Evolutionary conservation across 2,888 invertebrate genomes (phyloP), one percentile per base, ranked within the genome.

Genomic region (Drosophila paucipuncta): DNA sequence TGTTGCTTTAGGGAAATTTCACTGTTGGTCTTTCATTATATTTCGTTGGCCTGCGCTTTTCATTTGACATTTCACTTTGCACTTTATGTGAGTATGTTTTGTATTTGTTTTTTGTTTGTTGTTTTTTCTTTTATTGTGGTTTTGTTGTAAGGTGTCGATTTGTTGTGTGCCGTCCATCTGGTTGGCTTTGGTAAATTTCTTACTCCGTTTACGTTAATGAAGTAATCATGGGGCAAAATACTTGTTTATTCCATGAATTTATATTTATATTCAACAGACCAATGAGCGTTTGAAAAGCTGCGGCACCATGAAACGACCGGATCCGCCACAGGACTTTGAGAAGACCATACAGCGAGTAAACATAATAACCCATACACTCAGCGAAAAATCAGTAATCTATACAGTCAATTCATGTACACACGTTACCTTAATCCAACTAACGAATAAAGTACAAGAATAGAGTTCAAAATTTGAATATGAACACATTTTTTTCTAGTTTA

Each of bases 291-390:
- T 93, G 53, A 92, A 92, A 71, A 88, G 90, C 74, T 92, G 93
- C 83, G 91, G 91, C 64, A 93, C 93, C 53, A 92, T 93, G 78
- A 93, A 93, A 69, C 91, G 93, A 61, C 91, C 91, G 6, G 93
- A 93, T 60, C 93, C 93, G 9, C 93, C 93, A 75, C 93, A 93
- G 80, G 93, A 93, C 76, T 93, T 93, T 75, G 93, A 93, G 79
- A 93, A 93, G 86, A 93, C 93, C 79, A 93, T 93, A 86, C 93
- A 93, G 83, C 91, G 93, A 80, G 93, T 93, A 93, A 93, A 78
- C 87, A 89, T 73, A 31, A 41, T n/a, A 25, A 41, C 30, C n/a
- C 16, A 43, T n/a, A 31, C 25, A 16, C 31, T 31, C 2, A 31
- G 22, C 16, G 10, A 33, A 47, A 47, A 30, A 22, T 33, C 16